A percentile compares a stretch with the other conserved stretches of the same genome.
phyloP scores from a whole-genome alignment of 2,113 vertebrate genomes.

The Pontoporia blainvillei region DNA sequence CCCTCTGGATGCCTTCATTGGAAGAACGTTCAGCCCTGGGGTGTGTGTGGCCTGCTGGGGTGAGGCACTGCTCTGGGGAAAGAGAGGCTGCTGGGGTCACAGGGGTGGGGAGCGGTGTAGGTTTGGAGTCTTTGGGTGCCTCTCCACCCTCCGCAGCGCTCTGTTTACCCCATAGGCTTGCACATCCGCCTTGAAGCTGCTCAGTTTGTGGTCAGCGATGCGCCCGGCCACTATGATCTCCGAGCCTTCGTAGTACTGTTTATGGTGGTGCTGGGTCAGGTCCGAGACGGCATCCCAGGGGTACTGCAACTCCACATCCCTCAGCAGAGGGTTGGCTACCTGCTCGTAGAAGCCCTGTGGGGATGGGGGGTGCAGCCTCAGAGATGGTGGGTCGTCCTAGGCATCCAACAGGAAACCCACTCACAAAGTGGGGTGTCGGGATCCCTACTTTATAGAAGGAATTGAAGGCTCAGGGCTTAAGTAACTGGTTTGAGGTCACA shows the following conservation, averaged over 20 bases:
- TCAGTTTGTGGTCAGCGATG: conserved; percentile 80
- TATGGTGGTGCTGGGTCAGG: conserved; percentile 85
- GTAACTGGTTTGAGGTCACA: neutral
- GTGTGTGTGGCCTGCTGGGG: no score
- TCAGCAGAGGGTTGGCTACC: conserved; percentile 86
- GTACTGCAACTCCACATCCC: conserved; percentile 83
- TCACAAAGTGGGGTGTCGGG: neutral
- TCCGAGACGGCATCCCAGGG: conserved; percentile 68
- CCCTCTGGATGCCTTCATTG: accelerated
- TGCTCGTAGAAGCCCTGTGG: conserved; percentile 88
- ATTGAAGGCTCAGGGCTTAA: neutral
- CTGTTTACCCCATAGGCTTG: conserved; percentile 83
- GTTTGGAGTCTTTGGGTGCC: neutral
- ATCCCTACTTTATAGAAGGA: neutral
- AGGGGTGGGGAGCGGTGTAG: neutral
- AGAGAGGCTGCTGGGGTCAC: neutral
- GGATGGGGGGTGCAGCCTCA: neutral
- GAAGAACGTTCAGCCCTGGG: neutral
- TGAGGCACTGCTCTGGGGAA: neutral
- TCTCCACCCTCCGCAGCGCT: neutral
- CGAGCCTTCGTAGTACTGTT: conserved; percentile 87
- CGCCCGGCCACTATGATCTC: conserved; percentile 88
- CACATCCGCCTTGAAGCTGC: conserved; percentile 78
- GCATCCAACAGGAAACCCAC: neutral
- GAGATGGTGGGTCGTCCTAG: neutral